Evolutionary conservation across 1,140 invertebrate genomes (phyloP).

Genomic region (Grapholita molesta): DNA sequence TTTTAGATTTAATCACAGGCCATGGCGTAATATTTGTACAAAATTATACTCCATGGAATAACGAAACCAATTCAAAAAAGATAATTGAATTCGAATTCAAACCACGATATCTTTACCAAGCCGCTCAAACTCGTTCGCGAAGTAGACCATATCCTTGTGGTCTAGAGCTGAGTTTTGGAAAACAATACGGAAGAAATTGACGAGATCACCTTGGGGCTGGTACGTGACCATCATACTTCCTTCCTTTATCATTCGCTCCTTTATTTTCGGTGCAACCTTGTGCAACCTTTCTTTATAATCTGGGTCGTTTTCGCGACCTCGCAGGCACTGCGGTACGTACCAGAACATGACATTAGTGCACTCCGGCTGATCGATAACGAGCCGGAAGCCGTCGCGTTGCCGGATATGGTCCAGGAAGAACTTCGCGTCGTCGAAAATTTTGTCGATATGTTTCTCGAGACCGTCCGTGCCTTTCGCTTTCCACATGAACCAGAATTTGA

Average conservation of each 20-base stretch:
- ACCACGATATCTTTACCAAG: slow-evolving; percentile 82
- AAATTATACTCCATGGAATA: slow-evolving; percentile 25
- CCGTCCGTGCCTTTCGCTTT: slow-evolving; percentile 93
- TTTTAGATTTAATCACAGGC: slow-evolving; percentile 43
- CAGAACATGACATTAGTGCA: slow-evolving; percentile 98
- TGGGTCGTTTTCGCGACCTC: slow-evolving; percentile 77
- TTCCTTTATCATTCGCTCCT: slow-evolving; percentile 95
- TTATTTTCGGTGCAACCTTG: slow-evolving; percentile 93
- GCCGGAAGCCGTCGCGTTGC: slow-evolving; percentile 83
- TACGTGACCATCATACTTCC: slow-evolving; percentile 98
- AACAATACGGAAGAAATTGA: slow-evolving; percentile 97
- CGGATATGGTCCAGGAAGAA: slow-evolving; percentile 85
- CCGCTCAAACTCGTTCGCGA: slow-evolving; percentile 91
- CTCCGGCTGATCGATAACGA: slow-evolving; percentile 89
- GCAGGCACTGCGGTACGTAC: slow-evolving; percentile 91
- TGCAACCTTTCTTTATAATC: slow-evolving; percentile 86
- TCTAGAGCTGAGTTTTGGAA: slow-evolving; percentile 93
- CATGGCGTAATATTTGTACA: slow-evolving; percentile 33
- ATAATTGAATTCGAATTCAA: slow-evolving; percentile 29
- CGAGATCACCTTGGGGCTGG: slow-evolving; percentile 88
- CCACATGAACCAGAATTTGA: slow-evolving; percentile 99
- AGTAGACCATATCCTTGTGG: slow-evolving; percentile 89
- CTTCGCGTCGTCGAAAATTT: slow-evolving; percentile 85
- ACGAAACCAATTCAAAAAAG: not conserved
- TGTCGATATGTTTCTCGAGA: slow-evolving; percentile 88